phyloP scores from a whole-genome alignment of 2,888 invertebrate species.

The Harpalus rubripes region DNA sequence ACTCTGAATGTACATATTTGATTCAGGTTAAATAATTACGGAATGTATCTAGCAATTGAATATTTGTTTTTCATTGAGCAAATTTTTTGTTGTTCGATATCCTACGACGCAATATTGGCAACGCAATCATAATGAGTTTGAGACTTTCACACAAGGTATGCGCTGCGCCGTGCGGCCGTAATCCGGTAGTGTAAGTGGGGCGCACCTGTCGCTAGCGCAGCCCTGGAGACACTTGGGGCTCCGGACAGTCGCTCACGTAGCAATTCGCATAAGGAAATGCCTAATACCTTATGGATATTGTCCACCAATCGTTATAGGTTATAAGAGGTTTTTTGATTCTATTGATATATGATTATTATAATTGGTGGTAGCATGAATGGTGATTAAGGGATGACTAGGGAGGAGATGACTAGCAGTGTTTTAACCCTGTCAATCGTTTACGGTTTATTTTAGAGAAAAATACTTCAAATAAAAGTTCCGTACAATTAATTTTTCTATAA shows the following conservation, averaged over 20 bases:
- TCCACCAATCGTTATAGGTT: neutral
- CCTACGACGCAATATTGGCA: slow-evolving; percentile 13
- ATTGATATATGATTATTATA: too few relatives aligned
- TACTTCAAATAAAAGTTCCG: too few relatives aligned
- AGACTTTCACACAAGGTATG: slow-evolving; percentile 62
- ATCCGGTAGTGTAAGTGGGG: slow-evolving; percentile 61
- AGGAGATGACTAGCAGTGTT: too few relatives aligned
- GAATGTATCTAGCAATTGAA: too few relatives aligned
- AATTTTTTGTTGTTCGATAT: neutral
- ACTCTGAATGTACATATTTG: too few relatives aligned
- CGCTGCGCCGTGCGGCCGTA: slow-evolving; percentile 41
- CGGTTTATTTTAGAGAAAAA: too few relatives aligned
- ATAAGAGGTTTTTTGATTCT: too few relatives aligned
- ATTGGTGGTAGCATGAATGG: too few relatives aligned
- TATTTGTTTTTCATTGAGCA: neutral
- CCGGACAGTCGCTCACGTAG: slow-evolving; percentile 33
- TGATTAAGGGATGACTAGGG: too few relatives aligned
- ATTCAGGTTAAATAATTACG: too few relatives aligned
- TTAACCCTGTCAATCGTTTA: too few relatives aligned
- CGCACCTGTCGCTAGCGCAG: slow-evolving; percentile 34
- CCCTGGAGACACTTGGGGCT: slow-evolving; percentile 28
- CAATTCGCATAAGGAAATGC: neutral
- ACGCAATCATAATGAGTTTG: slow-evolving; percentile 6
- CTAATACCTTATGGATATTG: neutral
- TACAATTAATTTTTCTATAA: too few relatives aligned